These are phyloP conservation scores for Mixornis gularis DNA, from an alignment of 2,113 vertebrate genomes.

Conservation along the genomic window DNA sequence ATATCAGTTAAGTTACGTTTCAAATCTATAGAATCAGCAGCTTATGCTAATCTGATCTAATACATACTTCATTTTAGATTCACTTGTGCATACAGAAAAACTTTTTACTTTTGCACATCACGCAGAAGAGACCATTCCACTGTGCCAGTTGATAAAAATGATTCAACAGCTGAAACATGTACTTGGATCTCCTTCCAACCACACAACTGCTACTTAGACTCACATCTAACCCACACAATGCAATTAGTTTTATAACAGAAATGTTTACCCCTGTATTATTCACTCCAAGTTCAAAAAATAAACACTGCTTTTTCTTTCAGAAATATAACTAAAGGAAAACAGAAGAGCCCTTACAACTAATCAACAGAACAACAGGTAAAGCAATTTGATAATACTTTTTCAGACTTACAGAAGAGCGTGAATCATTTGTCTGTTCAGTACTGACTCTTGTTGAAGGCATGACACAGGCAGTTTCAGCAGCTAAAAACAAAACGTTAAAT, in stretches of 20 bases:
- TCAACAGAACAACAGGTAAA: neutral
- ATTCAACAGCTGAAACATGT: constrained; percentile 11
- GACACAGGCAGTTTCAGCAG: constrained; percentile 58
- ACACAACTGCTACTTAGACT: constrained; percentile 16
- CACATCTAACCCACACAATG: neutral
- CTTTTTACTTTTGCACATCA: neutral
- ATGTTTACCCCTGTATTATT: neutral
- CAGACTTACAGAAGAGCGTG: constrained; percentile 72
- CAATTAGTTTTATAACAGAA: constrained; percentile 9
- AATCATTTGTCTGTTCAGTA: constrained; percentile 59
- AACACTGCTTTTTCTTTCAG: neutral
- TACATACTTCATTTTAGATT: neutral
- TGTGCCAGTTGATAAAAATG: neutral
- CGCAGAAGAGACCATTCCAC: constrained; percentile 5
- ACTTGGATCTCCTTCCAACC: constrained; percentile 35
- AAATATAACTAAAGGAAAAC: neutral
- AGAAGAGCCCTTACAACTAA: neutral
- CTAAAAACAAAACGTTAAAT: constrained; percentile 54
- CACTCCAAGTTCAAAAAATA: neutral
- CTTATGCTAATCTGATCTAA: constrained; percentile 13
- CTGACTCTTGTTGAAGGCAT: constrained; percentile 51
- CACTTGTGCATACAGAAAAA: constrained; percentile 16
- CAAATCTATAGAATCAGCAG: constrained; percentile 28
- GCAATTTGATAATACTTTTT: neutral
- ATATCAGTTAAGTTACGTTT: constrained; percentile 43